Evolutionary conservation across 1,140 invertebrate genomes (phyloP).

Genomic region (Pogonomyrmex barbatus): DNA sequence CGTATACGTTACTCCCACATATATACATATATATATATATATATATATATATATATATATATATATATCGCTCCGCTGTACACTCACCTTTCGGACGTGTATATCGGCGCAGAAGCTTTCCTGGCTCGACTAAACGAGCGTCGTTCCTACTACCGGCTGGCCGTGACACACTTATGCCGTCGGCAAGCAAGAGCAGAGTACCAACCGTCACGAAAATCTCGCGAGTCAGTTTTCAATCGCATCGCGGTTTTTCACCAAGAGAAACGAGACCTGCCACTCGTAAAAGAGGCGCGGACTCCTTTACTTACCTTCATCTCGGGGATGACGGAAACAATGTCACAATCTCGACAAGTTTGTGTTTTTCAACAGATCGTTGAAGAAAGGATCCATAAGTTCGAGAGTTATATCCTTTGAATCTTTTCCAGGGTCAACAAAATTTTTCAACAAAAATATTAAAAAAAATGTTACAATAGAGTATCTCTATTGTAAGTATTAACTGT

Average conservation of each 20-base stretch:
- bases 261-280: not conserved
- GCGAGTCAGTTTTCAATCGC: constrained; percentile 64
- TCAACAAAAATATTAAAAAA: not conserved
- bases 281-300: not conserved
- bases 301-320: not conserved
- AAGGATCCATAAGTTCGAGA: not conserved
- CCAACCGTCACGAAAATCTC: constrained; percentile 70
- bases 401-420: not conserved
- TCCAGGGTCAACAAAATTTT: not conserved
- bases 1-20: constrained; percentile 21
- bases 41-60: constrained; percentile 7
- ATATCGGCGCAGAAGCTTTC: constrained; percentile 77
- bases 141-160: constrained; percentile 78
- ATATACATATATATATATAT: constrained; percentile 1
- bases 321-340: not conserved
- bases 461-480: too few species aligned
- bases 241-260: constrained; percentile 9
- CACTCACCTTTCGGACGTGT: constrained; percentile 74
- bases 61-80: constrained; percentile 60
- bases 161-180: constrained; percentile 81
- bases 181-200: constrained; percentile 70
- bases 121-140: constrained; percentile 76
- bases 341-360: not conserved
- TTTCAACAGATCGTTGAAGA: not conserved
- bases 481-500: not conserved